Percentiles rank a stretch among this genome's conserved stretches.
phyloP scores from a whole-genome alignment of 1,140 invertebrate species.

The Acyrthosiphon pisum region DNA sequence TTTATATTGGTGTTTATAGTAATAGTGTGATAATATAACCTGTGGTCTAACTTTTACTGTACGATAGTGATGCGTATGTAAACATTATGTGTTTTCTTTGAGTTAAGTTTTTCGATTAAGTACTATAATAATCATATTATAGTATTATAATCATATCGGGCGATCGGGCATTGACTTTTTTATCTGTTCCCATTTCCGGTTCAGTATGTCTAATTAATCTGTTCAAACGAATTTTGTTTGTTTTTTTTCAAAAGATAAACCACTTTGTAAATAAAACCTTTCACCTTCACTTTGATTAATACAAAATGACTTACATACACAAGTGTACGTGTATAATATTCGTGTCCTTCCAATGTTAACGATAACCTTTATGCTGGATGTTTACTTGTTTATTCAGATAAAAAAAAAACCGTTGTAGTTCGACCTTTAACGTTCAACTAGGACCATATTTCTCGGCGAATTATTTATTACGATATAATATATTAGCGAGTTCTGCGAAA shows the following conservation, averaged over 20 bases:
- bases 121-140: background rate
- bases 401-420: background rate
- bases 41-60: background rate
- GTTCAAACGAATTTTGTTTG: background rate
- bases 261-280: background rate
- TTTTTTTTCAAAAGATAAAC: background rate
- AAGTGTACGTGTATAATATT: background rate
- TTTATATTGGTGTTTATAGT: background rate
- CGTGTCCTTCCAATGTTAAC: background rate
- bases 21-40: background rate
- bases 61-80: background rate
- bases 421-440: background rate
- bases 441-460: background rate
- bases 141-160: background rate
- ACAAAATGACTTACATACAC: background rate
- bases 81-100: background rate
- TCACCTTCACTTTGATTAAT: background rate
- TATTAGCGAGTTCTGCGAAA: background rate
- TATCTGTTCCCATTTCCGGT: background rate
- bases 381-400: background rate
- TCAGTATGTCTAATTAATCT: background rate
- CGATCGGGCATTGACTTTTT: background rate
- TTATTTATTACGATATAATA: background rate
- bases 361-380: background rate
- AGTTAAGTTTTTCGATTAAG: background rate